phyloP scores from a whole-genome alignment of 2,797 vertebrate species.

The Chrysocyon brachyurus region DNA sequence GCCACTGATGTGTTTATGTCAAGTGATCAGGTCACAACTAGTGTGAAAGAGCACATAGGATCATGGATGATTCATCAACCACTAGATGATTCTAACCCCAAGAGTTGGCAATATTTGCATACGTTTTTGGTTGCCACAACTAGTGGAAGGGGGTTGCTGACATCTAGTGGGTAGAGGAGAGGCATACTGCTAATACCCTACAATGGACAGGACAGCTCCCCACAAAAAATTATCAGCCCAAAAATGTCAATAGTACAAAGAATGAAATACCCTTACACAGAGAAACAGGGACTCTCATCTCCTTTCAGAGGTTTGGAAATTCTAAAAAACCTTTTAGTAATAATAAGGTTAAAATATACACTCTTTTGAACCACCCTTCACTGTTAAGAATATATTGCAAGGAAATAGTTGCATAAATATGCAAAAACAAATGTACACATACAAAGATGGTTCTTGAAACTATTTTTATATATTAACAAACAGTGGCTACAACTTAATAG shows the following conservation, averaged over 20 bases:
- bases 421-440: conserved; percentile 23
- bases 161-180: not conserved
- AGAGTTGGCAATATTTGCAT: not conserved
- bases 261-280: not conserved
- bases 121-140: not conserved
- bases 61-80: not conserved
- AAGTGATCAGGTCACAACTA: conserved; percentile 1
- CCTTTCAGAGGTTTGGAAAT: conserved; percentile 4
- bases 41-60: not conserved
- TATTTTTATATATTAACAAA: conserved; percentile 56
- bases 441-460: not conserved
- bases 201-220: not conserved
- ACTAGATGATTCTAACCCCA: not conserved
- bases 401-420: conserved; percentile 8
- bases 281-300: not conserved
- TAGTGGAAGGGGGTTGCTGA: not conserved
- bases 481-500: conserved; percentile 25
- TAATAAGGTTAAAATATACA: conserved; percentile 29
- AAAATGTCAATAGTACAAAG: not conserved
- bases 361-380: not conserved
- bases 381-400: not conserved
- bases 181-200: not conserved
- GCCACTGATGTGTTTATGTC: not conserved
- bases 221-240: not conserved
- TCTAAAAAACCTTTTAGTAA: conserved; percentile 2